Base-by-base conservation (phyloP, 1,140 invertebrate genomes). In the Drosophila parvula region DNA sequence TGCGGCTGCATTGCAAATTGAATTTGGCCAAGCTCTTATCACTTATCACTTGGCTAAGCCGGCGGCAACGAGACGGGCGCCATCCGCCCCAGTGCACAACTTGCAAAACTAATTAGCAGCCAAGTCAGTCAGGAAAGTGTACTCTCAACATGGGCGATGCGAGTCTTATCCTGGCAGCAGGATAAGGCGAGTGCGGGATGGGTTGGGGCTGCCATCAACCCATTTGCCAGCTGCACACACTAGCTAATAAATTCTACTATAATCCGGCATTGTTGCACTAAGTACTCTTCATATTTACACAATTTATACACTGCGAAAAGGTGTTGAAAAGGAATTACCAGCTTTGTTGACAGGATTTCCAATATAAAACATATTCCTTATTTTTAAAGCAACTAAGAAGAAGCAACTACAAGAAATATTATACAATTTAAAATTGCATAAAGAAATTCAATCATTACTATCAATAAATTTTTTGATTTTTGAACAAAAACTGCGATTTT, bases 241-340 rank as follows among this genome's bases (percentile, higher is more conserved):
- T 55, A 89, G 78, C 80, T 89, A 89, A 89, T 89, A 89, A 89
- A 89, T 89, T 89, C 80, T 55, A 84, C 74, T 89, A 81, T 89
- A 89, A 89, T 89, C 84, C 76, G 65, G 84, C 84, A 89, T 89
- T 89, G 84, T 89, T 89, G 78, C 84, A 84, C 80, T 89, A 89
- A 89, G 84, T 84, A 89, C 77, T 89, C 88, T 83, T 81, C 84
- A 88, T 88, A 88, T 88, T 88, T 86, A 88, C 85, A 79, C 76
- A 89, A 89, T 64, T 79, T 79, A 71, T 65, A 61, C 73, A 71
- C 62, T 70, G 47, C 4, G n/a, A n/a, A n/a, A 16, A 0, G 8
- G 27, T n/a, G 45, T 22, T 22, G 22, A 22, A 22, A 22, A 22
- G 22, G 22, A 22, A 3, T 22, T 22, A 22, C 1, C 1, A 1